Evolutionary conservation across 2,113 vertebrate genomes (phyloP), one percentile per base, ranked within the genome.

Genomic region (Sminthopsis crassicaudata): DNA sequence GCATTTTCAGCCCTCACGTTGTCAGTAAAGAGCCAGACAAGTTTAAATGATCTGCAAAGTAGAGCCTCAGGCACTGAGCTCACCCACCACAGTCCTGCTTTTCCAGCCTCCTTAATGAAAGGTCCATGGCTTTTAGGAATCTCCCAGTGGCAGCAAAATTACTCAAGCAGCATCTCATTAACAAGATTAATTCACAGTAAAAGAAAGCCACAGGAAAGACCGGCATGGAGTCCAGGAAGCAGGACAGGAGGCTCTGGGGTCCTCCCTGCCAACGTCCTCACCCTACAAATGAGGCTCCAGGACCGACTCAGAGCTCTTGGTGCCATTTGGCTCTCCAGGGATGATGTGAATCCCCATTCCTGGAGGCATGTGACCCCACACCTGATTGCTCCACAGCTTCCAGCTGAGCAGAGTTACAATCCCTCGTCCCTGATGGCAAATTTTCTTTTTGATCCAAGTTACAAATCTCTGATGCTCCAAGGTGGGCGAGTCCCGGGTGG

Each of bases 281-380:
- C 0, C 23, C 46, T 8, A 42, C 46, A 16, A 11, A 46, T 0
- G 27, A 90, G 90, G 48, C 9, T 57, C 46, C 6, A 0, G 2
- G 46, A 48, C 36, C 91, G 26, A 8, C 46, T 52, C 1, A 2
- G 23, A 67, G n/a, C 50, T 24, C 89, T 51, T 23, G 5, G 57
- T 27, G 27, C 2, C 30, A 0, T 67, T 36, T 6, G 30, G 0
- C 60, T 27, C 30, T 36, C 12, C 60, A 5, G 60, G 9, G 57
- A 60, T 0, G 36, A 0, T 12, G 30, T 0, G 23, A 9, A 2
- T 0, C 0, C 10, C 16, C 50, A 1, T 0, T 89, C 26, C 0
- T 12, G 52, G 10, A 48, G 51, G 30, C 46, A 5, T 14, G 12
- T 23, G 46, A 46, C 48, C 30, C 25, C 22, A 4, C 5, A 0